phyloP scores from a whole-genome alignment of 2,113 vertebrate species.

The Gulo gulo region DNA sequence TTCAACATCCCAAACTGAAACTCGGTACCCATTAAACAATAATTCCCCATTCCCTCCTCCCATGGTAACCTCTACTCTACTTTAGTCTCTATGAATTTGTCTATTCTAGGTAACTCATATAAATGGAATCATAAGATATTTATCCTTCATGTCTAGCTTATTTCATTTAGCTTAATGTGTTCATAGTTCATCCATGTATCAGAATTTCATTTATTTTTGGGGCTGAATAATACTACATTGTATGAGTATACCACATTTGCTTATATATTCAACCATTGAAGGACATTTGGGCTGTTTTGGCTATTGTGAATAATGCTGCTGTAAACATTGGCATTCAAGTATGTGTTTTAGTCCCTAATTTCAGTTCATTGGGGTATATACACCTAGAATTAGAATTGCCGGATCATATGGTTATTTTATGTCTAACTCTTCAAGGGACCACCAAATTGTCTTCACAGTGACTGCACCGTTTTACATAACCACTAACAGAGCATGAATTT shows the following conservation, averaged over 20 bases:
- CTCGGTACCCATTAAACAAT: background rate
- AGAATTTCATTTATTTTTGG: background rate
- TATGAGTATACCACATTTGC: background rate
- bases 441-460: background rate
- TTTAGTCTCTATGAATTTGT: background rate
- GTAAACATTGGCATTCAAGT: background rate
- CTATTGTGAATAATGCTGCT: background rate
- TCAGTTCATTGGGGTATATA: background rate
- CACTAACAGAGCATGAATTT: background rate
- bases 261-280: background rate
- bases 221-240: background rate
- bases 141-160: background rate
- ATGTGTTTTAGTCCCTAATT: background rate
- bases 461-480: background rate
- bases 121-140: background rate
- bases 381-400: background rate
- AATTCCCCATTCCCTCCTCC: background rate
- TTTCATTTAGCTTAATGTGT: background rate
- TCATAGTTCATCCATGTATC: background rate
- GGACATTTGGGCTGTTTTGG: background rate
- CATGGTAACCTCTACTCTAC: background rate
- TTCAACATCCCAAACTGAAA: background rate
- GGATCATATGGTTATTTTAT: background rate
- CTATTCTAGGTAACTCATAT: background rate
- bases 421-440: background rate